Evolutionary conservation across 2,797 vertebrate species (phyloP), one percentile per base, ranked within the genome.

Genomic region (Typhlichthys subterraneus): DNA sequence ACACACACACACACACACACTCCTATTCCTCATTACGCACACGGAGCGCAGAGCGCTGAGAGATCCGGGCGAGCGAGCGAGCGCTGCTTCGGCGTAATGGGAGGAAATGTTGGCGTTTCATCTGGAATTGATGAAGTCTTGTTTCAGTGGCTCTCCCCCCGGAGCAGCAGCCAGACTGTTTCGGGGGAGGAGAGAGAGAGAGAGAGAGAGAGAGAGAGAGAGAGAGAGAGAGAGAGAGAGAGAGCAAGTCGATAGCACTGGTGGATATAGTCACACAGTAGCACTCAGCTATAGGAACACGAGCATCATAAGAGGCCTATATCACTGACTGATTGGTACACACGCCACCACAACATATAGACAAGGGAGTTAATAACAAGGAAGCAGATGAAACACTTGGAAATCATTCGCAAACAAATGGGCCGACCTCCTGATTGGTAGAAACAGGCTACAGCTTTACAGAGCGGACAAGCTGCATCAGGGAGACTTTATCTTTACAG

Each of bases 101-200:
- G 90, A 90, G 91, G 90, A 91, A 89, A 91, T 91, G 89, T 91
- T 93, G 89, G 89, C 88, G 91, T 92, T 93, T 93, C 91, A 92
- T 91, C 86, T 89, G 87, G 87, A 91, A 93, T 93, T 92, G 91
- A 92, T 93, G 90, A 92, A 92, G 90, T 92, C 91, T 92, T 89
- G 79, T 87, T 82, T 81, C 85, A 85, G 80, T 78, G 48, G 81
- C 84, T 88, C 87, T 90, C 87, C 85, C 83, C 7, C 5, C 65
- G 75, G 87, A 89, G 87, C 84, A 67, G 76, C 72, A 85, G 84
- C 86, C 89, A 89, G 87, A 88, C 89, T 83, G 84, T 70, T 80
- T 73, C 80, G 78, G 77, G 73, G 65, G 53, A 81, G 82, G 66
- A 33, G 53, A n/a, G 38, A 11, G 45, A 9, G 23, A 3, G 55